Evolutionary conservation across 2,797 vertebrate species (phyloP).

Genomic region (Anas capensis): DNA sequence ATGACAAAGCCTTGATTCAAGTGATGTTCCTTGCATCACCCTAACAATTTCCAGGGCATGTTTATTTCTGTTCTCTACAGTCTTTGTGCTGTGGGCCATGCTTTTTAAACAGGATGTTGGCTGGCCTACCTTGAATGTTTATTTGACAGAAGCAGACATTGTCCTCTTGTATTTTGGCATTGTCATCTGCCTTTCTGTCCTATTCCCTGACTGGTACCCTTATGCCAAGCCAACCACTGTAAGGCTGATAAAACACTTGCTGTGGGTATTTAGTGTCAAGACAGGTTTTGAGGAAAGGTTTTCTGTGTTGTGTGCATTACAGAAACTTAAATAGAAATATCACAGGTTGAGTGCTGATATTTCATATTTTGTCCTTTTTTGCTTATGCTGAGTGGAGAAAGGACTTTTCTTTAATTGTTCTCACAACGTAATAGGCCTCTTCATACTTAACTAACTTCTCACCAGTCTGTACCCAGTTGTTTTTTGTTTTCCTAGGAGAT

Average conservation of each 20-base stretch:
- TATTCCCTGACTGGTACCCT: neutral
- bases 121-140: neutral
- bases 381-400: neutral
- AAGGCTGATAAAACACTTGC: neutral
- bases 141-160: neutral
- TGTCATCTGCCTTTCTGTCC: neutral
- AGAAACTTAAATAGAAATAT: neutral
- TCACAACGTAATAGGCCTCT: neutral
- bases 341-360: neutral
- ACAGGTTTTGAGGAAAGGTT: neutral
- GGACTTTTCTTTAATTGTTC: neutral
- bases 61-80: neutral
- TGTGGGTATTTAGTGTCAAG: neutral
- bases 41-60: neutral
- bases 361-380: neutral
- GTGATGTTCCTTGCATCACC: neutral
- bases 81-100: neutral
- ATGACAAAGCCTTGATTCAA: rapidly evolving
- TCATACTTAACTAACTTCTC: neutral
- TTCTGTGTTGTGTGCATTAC: neutral
- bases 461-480: neutral
- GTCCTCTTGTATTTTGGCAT: neutral
- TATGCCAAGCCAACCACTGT: neutral
- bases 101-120: neutral
- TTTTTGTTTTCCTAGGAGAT: neutral